Conservation (phyloP, 2,113 vertebrate species). For the Labeo catla region DNA sequence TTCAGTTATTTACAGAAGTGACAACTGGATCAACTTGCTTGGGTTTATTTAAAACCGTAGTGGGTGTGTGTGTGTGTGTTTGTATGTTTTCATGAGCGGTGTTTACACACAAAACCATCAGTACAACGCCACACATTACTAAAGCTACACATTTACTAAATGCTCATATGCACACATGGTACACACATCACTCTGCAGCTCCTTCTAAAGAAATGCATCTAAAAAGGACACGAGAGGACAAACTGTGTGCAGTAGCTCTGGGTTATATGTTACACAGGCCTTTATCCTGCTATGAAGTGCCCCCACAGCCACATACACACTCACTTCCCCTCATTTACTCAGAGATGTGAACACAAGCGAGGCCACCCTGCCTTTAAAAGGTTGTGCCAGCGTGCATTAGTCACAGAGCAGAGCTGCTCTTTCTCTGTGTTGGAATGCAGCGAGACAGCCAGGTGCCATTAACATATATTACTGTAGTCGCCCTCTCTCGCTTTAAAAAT, state of each 20-base stretch:
- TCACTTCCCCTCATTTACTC: background rate
- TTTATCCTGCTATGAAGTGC: constrained; percentile 12
- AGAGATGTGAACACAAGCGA: background rate
- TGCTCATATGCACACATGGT: background rate
- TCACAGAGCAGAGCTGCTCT: constrained; percentile 21
- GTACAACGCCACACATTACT: background rate
- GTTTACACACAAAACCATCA: background rate
- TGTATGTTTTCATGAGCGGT: background rate
- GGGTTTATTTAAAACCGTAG: background rate
- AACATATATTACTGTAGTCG: constrained; percentile 64
- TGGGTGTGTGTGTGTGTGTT: background rate
- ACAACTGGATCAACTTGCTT: background rate
- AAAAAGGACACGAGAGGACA: background rate
- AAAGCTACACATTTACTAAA: background rate
- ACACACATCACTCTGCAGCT: background rate
- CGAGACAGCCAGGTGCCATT: constrained; percentile 58
- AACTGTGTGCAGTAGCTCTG: background rate
- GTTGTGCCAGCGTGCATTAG: background rate
- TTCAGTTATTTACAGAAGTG: background rate
- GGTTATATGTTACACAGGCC: background rate
- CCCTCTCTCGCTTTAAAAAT: constrained; percentile 52
- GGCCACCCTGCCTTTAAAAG: constrained; percentile 19
- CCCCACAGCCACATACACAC: background rate
- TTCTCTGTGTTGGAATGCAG: constrained; percentile 36
- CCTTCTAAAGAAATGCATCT: background rate